These are phyloP conservation scores for Muschampia plurimacula DNA, from an alignment of 2,888 invertebrate genomes.

Conservation along the genomic window DNA sequence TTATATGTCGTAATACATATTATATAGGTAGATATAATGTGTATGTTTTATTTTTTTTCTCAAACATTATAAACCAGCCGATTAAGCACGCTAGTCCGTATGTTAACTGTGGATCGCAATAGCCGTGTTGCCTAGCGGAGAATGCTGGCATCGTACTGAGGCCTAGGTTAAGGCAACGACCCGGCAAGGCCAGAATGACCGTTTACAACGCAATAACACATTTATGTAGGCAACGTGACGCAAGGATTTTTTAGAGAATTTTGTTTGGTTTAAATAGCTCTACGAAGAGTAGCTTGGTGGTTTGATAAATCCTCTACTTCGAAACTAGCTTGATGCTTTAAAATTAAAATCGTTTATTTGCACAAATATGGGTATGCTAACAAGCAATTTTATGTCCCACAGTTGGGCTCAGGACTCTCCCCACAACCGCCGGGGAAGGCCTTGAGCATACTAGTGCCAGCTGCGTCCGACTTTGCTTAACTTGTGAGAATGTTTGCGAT, in stretches of 20 bases:
- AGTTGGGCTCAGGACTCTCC: too few relatives aligned
- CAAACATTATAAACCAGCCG: neutral
- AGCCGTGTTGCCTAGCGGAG: constrained; percentile 53
- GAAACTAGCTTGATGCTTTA: too few relatives aligned
- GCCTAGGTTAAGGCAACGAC: constrained; percentile 70
- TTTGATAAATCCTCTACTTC: neutral
- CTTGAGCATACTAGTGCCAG: too few relatives aligned
- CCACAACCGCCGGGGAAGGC: too few relatives aligned
- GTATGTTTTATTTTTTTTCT: too few relatives aligned
- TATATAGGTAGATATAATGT: too few relatives aligned
- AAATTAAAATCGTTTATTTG: too few relatives aligned
- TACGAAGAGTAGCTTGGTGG: neutral
- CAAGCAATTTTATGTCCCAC: too few relatives aligned
- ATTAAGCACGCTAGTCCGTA: neutral
- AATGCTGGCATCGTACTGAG: constrained; percentile 51
- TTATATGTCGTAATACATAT: too few relatives aligned
- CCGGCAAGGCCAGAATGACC: constrained; percentile 68
- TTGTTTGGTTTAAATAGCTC: neutral
- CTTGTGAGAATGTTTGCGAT: too few relatives aligned
- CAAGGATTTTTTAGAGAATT: neutral
- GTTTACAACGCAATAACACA: constrained; percentile 59
- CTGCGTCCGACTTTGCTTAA: too few relatives aligned
- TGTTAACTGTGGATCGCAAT: neutral
- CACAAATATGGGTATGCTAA: too few relatives aligned
- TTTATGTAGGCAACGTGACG: constrained; percentile 57